Evolutionary conservation across 2,797 vertebrate species (phyloP), one percentile per base, ranked within the genome.

Genomic region (Momotus momota): DNA sequence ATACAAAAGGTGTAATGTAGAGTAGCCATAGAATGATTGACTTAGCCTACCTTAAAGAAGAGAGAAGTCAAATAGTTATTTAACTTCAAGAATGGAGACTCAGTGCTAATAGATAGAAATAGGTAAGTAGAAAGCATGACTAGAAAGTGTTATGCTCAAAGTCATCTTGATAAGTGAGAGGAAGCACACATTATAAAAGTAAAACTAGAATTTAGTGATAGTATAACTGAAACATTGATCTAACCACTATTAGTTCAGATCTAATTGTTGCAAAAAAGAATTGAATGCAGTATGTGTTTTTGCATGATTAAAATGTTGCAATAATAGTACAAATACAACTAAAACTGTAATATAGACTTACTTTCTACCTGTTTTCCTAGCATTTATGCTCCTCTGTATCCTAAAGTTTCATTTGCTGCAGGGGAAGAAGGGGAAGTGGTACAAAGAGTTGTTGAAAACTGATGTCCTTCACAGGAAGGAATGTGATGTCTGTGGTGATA

Each of bases 391-490:
- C 1, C 31, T 73, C 19, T 61, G 26, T 51, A 23, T 77, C 29
- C n/a, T 41, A 54, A 69, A 10, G 7, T 48, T 48, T 69, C 16
- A 27, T 33, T 40, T 81, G 10, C 38, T 69, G 26, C 12, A 41
- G 26, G 10, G 25, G 10, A 9, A 89, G 31, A 74, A 82, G 11
- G 9, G 11, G 21, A 65, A 90, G 33, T 19, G 18, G 17, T 81
- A 86, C 51, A 80, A 51, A 29, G 43, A 70, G 12, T 43, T 93
- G 45, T 38, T 93, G 64, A 92, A 86, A 77, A 72, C 31, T 46
- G 20, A 2, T 62, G 52, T 88, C 80, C n/a, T 49, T 86, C 27
- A 58, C 18, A 43, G 18, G 25, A 46, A 80, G 23, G 35, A 74
- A 27, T 65, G 38, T 18, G 27, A 58, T 46, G 54, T 43, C 54